Base-by-base conservation (phyloP, 2,797 vertebrate genomes). In the Coilia nasus region DNA sequence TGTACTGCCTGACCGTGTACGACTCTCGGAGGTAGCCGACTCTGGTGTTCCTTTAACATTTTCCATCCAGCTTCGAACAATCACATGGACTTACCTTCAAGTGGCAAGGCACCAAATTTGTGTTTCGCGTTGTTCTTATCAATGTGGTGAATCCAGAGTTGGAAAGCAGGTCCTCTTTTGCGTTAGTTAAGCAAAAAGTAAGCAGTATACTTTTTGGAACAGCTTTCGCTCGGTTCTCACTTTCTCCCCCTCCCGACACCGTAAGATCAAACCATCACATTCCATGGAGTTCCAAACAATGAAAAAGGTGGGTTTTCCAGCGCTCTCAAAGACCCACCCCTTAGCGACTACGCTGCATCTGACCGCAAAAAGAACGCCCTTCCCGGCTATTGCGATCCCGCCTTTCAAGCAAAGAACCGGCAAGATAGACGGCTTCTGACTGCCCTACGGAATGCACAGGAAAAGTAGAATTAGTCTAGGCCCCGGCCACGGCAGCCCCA, bases 231-330 rank as follows among this genome's bases (percentile, higher is more conserved):
- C 47, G 60, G 78, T 67, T 41, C 78, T 88, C 84, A 78, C 83
- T 84, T 84, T 82, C 86, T 88, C 60, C 88, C 92, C 89, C 92
- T 93, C 92, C 91, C 91, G 88, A 90, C 89, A 86, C 92, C 90
- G 92, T 89, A 81, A 90, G 91, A 93, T 94, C 93, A 94, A 95
- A 96, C 94, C 94, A 94, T 94, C 93, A 93, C 95, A 96, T 96
- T 95, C 95, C 95, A 91, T 83, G 91, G 94, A 91, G 92, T 93
- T 92, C 86, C 92, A 92, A 95, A 96, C 95, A 96, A 96, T 96
- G 95, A 94, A 94, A 93, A 95, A 95, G 93, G 94, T 94, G 93
- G 95, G 92, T 91, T 96, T 95, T 94, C 93, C 93, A 93, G 89
- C 87, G 90, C 90, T 92, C 93, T 90, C 91, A 91, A 94, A 93